Base-by-base conservation (phyloP, 2,113 vertebrate species). In the Corydoras maculifer region DNA sequence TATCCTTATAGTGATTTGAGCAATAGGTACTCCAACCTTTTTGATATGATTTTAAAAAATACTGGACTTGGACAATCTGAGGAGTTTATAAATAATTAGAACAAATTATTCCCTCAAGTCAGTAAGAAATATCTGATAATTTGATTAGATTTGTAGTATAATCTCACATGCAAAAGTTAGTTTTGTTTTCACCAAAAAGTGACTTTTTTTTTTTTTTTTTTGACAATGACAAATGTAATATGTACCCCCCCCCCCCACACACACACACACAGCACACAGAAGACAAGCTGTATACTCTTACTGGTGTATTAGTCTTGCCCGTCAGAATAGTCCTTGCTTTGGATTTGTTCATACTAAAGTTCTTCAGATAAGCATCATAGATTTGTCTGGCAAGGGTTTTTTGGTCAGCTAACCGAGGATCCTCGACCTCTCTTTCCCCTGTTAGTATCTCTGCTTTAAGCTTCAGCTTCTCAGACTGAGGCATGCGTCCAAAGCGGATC, bases 271-370 rank as follows among this genome's bases (percentile, higher is more conserved):
- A 25, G 18, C 18, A 25, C 18, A 25, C 18, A 25, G 18, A 25
- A 25, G 18, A 25, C 18, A 25, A 25, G 18, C 18, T 25, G 18
- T 25, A 25, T 25, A 57, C 75, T 86, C 94, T 83, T 93, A 99
- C 97, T 75, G 94, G 93, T 78, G 90, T 94, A 88, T 82, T 93
- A 80, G 94, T 90, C 85, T 97, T 98, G 75, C 97, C 97, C 0
- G 93, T 94, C 58, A 99, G 93, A 78, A 99, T 93, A 81, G 94
- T 91, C 15, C 95, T 87, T 66, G 97, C 94, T 86, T 99, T 99
- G 78, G 92, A 88, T 85, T 99, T 99, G 90, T 94, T 98, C 95
- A 99, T 98, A 79, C 92, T 97, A 87, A 99, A 99, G 87, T 94
- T 99, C 88, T 94, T 98, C 86, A 96, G 83, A 87, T 99, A 99